Evolutionary conservation across 2,113 vertebrate genomes (phyloP).

Genomic region (Plecturocebus donacophilus): DNA sequence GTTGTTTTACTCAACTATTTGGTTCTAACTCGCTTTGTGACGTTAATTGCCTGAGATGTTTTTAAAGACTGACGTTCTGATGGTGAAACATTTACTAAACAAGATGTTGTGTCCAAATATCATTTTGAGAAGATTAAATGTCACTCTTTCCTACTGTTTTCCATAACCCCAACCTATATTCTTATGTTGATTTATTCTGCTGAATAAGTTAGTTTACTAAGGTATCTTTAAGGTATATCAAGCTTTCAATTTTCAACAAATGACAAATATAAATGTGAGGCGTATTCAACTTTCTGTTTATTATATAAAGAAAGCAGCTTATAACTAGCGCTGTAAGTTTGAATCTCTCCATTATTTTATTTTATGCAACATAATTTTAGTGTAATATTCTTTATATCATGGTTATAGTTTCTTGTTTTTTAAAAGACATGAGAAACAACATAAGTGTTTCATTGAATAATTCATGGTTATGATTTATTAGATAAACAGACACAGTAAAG

Average conservation of each 20-base stretch:
- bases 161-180: not conserved
- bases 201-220: constrained; percentile 28
- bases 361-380: constrained; percentile 25
- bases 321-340: not conserved
- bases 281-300: not conserved
- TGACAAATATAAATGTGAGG: not conserved
- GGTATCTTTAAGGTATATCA: not conserved
- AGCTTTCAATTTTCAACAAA: constrained; percentile 1
- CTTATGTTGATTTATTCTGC: not conserved
- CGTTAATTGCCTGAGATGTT: constrained; percentile 20
- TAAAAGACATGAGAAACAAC: not conserved
- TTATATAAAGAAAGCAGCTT: not conserved
- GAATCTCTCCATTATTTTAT: constrained; percentile 7
- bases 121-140: not conserved
- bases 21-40: constrained; percentile 34
- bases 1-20: not conserved
- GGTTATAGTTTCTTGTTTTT: not conserved
- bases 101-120: constrained; percentile 3
- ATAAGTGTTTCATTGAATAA: not conserved
- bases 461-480: not conserved
- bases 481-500: not conserved
- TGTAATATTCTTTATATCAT: not conserved
- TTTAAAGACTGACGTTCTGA: constrained; percentile 16
- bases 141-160: constrained; percentile 3
- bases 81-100: constrained; percentile 43